These are phyloP conservation scores for Leptinotarsa rubiginosa DNA, from an alignment of 2,888 invertebrate species.

Conservation along the genomic window DNA sequence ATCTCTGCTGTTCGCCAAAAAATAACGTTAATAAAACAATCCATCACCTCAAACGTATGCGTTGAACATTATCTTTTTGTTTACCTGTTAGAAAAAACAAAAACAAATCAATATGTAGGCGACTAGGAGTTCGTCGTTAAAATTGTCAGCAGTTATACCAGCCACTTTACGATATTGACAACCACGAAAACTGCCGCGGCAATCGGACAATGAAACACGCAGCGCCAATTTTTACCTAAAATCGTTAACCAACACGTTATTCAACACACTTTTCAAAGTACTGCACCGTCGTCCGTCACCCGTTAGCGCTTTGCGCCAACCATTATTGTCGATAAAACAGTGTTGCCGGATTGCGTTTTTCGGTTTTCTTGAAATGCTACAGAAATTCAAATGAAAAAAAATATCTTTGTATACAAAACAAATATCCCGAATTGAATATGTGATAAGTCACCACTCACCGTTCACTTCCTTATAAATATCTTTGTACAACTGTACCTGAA, in stretches of 20 bases:
- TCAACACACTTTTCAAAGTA: slow-evolving; percentile 1
- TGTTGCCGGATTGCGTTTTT: background rate
- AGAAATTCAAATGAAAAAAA: background rate
- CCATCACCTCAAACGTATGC: too few species aligned
- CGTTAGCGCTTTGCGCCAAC: slow-evolving; percentile 9
- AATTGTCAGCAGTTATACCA: background rate
- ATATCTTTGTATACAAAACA: background rate
- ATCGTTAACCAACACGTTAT: slow-evolving; percentile 8
- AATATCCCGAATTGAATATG: background rate
- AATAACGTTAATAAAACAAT: background rate
- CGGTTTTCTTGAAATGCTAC: background rate
- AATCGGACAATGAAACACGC: slow-evolving; percentile 5
- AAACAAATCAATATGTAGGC: slow-evolving; percentile 9
- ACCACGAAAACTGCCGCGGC: background rate
- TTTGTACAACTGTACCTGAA: too few species aligned
- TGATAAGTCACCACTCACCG: too few species aligned
- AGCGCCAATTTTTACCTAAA: slow-evolving; percentile 6
- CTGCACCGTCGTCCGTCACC: slow-evolving; percentile 4
- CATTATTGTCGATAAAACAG: slow-evolving; percentile 11
- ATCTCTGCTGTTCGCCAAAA: background rate
- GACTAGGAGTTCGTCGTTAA: background rate
- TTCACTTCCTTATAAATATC: too few species aligned
- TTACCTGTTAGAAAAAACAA: slow-evolving; percentile 9
- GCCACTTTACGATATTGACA: slow-evolving; percentile 6
- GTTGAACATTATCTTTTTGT: background rate